These are phyloP conservation scores for Oryzias dopingdopingensis DNA, from an alignment of 2,797 vertebrate species.

Conservation along the genomic window DNA sequence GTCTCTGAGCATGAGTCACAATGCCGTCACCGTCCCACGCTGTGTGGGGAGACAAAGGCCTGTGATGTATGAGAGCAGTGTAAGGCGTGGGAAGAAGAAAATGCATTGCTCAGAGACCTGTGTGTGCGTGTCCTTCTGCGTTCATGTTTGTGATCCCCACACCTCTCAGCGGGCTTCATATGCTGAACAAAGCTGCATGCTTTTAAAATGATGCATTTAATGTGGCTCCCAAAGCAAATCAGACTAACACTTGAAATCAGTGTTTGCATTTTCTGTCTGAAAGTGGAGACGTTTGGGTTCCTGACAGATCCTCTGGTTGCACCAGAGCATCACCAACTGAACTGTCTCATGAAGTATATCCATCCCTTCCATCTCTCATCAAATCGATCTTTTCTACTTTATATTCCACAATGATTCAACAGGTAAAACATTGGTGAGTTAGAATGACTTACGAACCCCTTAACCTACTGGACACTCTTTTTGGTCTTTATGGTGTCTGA, in stretches of 20 bases:
- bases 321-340: not conserved
- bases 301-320: conserved; percentile 65
- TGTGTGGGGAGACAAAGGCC: conserved; percentile 72
- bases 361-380: no score
- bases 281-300: conserved; percentile 6
- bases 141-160: conserved; percentile 41
- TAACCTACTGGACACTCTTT: no score
- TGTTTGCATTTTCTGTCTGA: conserved; percentile 47
- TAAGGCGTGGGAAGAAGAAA: conserved; percentile 69
- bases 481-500: no score
- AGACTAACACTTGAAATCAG: conserved; percentile 43
- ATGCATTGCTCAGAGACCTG: conserved; percentile 56
- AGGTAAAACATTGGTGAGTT: no score
- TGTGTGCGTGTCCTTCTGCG: conserved; percentile 30
- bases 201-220: conserved; percentile 52
- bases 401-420: no score
- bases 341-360: no score
- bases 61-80: conserved; percentile 71
- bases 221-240: conserved; percentile 40
- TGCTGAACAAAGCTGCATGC: conserved; percentile 22
- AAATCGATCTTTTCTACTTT: no score
- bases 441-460: no score
- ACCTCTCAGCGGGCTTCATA: conserved; percentile 50
- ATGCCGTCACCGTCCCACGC: conserved; percentile 74
- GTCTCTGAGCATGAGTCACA: conserved; percentile 70